phyloP scores from a whole-genome alignment of 2,888 invertebrate genomes.

The Napeogenes sylphis region DNA sequence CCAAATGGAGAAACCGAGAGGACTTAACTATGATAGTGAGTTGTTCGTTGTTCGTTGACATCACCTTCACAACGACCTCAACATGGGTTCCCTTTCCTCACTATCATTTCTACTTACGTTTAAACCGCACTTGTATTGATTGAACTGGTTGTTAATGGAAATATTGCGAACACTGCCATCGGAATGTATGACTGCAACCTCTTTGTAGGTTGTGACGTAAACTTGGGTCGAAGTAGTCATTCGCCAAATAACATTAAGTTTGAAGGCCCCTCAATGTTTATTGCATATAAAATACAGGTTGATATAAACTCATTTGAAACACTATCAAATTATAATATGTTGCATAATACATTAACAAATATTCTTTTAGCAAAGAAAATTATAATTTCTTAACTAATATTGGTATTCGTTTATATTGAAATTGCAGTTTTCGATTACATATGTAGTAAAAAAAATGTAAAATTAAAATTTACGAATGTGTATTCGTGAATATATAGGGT shows the following conservation, averaged over 20 bases:
- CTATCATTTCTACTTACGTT: conserved; percentile 50
- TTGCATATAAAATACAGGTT: neutral
- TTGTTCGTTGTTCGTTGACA: conserved; percentile 22
- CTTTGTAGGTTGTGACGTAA: conserved; percentile 28
- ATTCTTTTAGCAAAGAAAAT: too few species aligned
- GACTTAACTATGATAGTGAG: too few species aligned
- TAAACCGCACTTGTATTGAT: conserved; percentile 34
- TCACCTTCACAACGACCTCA: conserved; percentile 67
- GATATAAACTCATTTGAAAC: neutral
- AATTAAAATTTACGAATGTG: too few species aligned
- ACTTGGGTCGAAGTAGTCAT: conserved; percentile 16
- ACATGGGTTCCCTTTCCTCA: conserved; percentile 50
- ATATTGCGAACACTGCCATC: conserved; percentile 30
- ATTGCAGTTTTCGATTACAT: too few species aligned
- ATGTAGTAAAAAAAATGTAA: too few species aligned
- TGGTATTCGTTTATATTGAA: too few species aligned
- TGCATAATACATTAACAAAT: too few species aligned
- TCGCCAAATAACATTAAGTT: conserved; percentile 24
- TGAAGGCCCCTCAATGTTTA: conserved; percentile 14
- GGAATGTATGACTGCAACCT: conserved; percentile 35
- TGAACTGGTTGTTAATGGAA: conserved; percentile 48
- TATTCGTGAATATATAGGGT: too few species aligned
- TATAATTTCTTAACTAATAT: too few species aligned
- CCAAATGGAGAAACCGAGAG: too few species aligned
- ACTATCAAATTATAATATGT: neutral